Conservation (phyloP, 2,888 invertebrate genomes). For the Branchipolynoe longqiensis region DNA sequence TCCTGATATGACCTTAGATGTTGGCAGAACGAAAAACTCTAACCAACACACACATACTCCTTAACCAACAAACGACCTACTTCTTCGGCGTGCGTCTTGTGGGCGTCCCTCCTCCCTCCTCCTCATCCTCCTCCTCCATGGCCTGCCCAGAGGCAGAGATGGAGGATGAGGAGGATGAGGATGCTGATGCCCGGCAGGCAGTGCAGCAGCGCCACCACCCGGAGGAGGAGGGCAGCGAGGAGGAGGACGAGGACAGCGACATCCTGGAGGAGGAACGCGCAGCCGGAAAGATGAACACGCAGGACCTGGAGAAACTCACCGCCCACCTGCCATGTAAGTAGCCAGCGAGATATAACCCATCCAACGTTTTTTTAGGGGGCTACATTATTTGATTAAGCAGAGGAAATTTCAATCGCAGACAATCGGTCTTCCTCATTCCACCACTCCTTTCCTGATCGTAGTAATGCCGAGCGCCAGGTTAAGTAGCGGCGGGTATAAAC, state of each 20-base stretch:
- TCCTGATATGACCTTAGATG: too few relatives aligned
- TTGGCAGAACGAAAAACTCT: too few relatives aligned
- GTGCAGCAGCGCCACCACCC: not conserved
- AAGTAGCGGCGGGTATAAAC: too few relatives aligned
- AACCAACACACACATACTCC: slow-evolving; percentile 65
- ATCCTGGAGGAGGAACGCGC: slow-evolving; percentile 9
- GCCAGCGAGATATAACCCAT: too few relatives aligned
- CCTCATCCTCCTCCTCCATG: slow-evolving; percentile 31
- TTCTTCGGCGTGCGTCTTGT: slow-evolving; percentile 74
- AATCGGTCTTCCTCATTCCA: too few relatives aligned
- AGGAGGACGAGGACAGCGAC: slow-evolving; percentile 18
- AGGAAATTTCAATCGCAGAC: too few relatives aligned
- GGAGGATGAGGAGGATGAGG: slow-evolving; percentile 35
- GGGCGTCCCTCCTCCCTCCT: slow-evolving; percentile 59
- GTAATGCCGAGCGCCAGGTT: too few relatives aligned
- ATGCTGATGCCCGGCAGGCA: not conserved
- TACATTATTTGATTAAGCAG: too few relatives aligned
- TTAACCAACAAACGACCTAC: slow-evolving; percentile 70
- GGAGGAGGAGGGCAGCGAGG: not conserved
- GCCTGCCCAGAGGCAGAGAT: not conserved
- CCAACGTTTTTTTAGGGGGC: too few relatives aligned
- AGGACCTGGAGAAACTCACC: slow-evolving; percentile 73
- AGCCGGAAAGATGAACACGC: slow-evolving; percentile 44
- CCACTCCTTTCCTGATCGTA: too few relatives aligned
- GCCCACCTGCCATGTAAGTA: slow-evolving; percentile 72